phyloP scores from a whole-genome alignment of 30 jellyfish, hydroid and myxozoan species.

The Sanderia malayensis region DNA sequence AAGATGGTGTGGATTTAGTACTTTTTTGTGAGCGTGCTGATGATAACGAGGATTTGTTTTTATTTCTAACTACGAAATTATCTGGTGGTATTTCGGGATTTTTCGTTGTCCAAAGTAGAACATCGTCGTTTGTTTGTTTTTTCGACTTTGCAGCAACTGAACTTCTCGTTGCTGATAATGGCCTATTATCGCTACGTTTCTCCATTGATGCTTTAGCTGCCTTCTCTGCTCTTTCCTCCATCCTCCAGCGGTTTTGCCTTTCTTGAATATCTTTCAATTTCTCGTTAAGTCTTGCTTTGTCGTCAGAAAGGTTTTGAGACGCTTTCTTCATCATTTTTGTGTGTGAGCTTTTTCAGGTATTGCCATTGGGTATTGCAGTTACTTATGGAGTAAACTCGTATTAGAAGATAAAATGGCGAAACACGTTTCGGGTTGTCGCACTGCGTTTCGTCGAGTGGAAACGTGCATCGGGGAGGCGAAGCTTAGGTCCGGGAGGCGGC shows the following conservation, averaged over 20 bases:
- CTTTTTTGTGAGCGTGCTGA: constrained; percentile 1
- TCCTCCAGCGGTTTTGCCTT: constrained; percentile 51
- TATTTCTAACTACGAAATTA: constrained; percentile 50
- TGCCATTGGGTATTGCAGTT: too few species aligned
- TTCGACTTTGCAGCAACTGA: neutral
- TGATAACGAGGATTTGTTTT: constrained; percentile 23
- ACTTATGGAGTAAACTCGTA: too few species aligned
- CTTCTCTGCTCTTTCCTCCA: constrained; percentile 50
- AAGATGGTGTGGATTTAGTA: neutral
- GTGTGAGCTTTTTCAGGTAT: too few species aligned
- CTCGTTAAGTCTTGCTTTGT: constrained; percentile 34
- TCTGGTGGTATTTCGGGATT: constrained; percentile 40
- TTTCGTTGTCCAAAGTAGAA: constrained; percentile 57
- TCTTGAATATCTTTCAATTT: constrained; percentile 47
- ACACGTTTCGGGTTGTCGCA: too few species aligned
- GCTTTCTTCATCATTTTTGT: constrained; percentile 18
- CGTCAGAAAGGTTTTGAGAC: constrained; percentile 18
- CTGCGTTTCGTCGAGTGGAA: too few species aligned
- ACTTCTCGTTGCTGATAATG: neutral
- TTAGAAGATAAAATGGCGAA: too few species aligned
- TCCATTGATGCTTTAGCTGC: neutral
- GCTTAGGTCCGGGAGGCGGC: too few species aligned
- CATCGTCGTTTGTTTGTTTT: constrained; percentile 14
- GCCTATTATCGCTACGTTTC: neutral
- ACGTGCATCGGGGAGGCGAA: too few species aligned